These are phyloP conservation scores for Chlorops oryzae DNA, from an alignment of 1,140 invertebrate genomes.

Conservation along the genomic window DNA sequence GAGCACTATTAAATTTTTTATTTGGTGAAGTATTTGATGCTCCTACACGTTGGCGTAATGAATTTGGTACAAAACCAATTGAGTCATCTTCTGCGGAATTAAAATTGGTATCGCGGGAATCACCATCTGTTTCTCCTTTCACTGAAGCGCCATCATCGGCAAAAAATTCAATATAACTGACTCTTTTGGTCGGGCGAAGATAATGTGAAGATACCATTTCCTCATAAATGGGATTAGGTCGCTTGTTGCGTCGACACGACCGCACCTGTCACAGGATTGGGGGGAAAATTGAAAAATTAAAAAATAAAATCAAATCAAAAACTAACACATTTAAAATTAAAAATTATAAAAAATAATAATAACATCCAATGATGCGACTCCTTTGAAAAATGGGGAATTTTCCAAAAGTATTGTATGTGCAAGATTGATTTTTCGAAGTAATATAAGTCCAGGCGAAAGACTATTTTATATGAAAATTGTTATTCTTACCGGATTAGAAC, in stretches of 20 bases:
- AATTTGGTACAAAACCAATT: constrained; percentile 32
- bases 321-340: constrained; percentile 1
- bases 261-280: too few species aligned
- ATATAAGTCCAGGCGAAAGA: too few species aligned
- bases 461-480: background rate
- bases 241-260: constrained; percentile 40
- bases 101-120: constrained; percentile 26
- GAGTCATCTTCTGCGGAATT: constrained; percentile 42
- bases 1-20: constrained; percentile 3
- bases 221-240: constrained; percentile 39
- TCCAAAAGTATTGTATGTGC: background rate
- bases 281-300: too few species aligned
- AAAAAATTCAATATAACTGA: constrained; percentile 46
- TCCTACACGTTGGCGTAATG: too few species aligned
- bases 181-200: constrained; percentile 35
- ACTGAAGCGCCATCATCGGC: constrained; percentile 36
- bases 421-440: background rate
- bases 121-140: constrained; percentile 18
- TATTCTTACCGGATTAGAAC: constrained; percentile 37
- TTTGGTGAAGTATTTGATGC: constrained; percentile 1
- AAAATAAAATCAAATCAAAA: constrained; percentile 2
- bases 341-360: constrained; percentile 1
- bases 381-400: background rate
- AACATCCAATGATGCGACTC: background rate
- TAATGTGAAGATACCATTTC: constrained; percentile 47